Evolutionary conservation across 2,888 invertebrate species (phyloP).

Genomic region (Rhogogaster chlorosoma): DNA sequence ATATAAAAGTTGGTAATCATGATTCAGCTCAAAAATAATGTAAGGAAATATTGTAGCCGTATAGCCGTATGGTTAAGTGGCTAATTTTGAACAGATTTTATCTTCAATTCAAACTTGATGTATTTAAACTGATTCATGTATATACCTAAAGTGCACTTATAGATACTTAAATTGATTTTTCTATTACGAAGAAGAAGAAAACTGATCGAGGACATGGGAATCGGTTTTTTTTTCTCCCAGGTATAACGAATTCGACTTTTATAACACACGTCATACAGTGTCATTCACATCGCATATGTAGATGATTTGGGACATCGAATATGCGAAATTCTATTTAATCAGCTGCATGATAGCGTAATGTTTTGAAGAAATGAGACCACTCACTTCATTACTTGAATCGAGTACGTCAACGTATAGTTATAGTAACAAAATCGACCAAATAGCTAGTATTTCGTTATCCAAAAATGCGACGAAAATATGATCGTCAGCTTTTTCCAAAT

Average conservation of each 20-base stretch:
- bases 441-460: background rate
- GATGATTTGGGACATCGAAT: constrained; percentile 29
- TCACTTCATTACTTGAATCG: constrained; percentile 28
- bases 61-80: background rate
- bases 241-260: background rate
- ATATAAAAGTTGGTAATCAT: background rate
- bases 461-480: background rate
- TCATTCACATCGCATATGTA: background rate
- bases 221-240: no score
- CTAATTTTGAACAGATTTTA: background rate
- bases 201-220: no score
- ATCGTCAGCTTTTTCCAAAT: background rate
- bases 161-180: background rate
- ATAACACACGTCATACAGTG: background rate
- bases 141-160: no score
- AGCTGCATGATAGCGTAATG: constrained; percentile 33
- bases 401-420: constrained; percentile 18
- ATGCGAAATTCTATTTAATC: constrained; percentile 39
- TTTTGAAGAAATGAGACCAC: constrained; percentile 44
- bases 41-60: background rate
- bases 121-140: background rate
- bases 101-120: background rate
- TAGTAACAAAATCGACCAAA: constrained; percentile 17
- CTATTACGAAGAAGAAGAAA: background rate
- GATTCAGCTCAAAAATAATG: background rate